A percentile compares a stretch with the other conserved stretches of the same genome.
phyloP scores from a whole-genome alignment of 2,113 vertebrate species.

The Trichechus manatus region DNA sequence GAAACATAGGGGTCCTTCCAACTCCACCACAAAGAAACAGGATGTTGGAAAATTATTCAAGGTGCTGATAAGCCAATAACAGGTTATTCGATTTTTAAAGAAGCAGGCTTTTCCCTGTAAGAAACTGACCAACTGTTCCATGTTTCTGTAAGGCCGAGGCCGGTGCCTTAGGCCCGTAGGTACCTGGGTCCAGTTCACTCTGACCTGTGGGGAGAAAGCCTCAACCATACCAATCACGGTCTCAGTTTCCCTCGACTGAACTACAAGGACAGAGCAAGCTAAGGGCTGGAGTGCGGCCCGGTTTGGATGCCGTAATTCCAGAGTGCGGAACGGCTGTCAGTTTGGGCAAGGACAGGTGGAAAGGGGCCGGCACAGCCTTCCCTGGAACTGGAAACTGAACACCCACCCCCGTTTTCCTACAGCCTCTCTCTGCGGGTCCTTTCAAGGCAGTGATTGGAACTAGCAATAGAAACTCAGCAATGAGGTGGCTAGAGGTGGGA shows the following conservation, averaged over 20 bases:
- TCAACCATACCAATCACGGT: not conserved
- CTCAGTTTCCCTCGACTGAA: not conserved
- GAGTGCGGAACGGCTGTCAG: not conserved
- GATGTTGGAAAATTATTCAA: conserved; percentile 36
- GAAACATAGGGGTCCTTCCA: not conserved
- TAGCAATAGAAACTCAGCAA: not conserved
- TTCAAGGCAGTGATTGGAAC: not conserved
- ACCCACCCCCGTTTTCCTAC: not conserved
- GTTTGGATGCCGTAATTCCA: not conserved
- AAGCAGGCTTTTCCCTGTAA: conserved; percentile 14
- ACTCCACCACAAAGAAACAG: not conserved
- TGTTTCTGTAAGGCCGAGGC: not conserved
- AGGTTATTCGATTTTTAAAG: conserved; percentile 53
- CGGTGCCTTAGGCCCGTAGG: not conserved
- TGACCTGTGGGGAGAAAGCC: not conserved
- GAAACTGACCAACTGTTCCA: not conserved
- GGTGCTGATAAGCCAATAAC: not conserved
- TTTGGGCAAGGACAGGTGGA: conserved; percentile 29
- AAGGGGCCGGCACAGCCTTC: not conserved
- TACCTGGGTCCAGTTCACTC: not conserved
- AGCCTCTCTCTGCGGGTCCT: not conserved
- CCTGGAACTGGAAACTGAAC: not conserved
- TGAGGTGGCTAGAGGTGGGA: not conserved
- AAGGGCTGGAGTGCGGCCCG: not conserved
- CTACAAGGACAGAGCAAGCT: not conserved